Evolutionary conservation across 2,797 vertebrate genomes (phyloP).

Genomic region (Pseudochromis fuscus): DNA sequence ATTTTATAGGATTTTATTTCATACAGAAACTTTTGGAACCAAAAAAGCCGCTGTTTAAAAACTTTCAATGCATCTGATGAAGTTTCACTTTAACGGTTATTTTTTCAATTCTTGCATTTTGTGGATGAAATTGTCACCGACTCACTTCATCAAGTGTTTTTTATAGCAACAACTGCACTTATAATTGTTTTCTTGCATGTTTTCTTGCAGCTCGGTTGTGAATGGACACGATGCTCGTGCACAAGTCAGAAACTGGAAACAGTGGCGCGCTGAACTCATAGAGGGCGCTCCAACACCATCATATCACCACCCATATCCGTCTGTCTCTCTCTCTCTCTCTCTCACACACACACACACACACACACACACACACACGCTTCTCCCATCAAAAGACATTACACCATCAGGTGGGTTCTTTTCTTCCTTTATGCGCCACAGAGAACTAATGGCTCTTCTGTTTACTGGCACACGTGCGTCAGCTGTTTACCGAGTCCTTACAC

Average conservation of each 20-base stretch:
- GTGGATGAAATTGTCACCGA: too few relatives aligned
- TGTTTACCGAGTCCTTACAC: slow-evolving; percentile 42
- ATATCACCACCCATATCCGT: slow-evolving; percentile 15
- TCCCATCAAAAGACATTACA: slow-evolving; percentile 3
- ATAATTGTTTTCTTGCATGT: background rate
- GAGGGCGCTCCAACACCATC: slow-evolving; percentile 93
- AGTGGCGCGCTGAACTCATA: slow-evolving; percentile 61
- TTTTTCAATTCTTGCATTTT: background rate
- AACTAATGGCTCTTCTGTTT: slow-evolving; percentile 22
- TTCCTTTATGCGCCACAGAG: slow-evolving; percentile 1
- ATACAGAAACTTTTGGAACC: background rate
- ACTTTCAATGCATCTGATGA: background rate
- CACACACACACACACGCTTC: background rate
- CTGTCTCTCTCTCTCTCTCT: background rate
- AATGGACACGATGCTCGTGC: background rate
- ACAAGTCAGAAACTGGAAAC: slow-evolving; percentile 3
- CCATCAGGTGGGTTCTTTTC: background rate
- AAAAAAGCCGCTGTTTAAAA: background rate
- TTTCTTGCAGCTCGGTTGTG: background rate
- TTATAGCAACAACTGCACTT: background rate
- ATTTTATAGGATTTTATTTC: too few relatives aligned
- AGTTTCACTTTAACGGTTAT: background rate
- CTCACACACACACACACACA: slow-evolving; percentile 4
- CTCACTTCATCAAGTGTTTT: fast-evolving
- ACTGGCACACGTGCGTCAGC: slow-evolving; percentile 58